Base-by-base conservation (phyloP, 2,888 invertebrate species). In the Caenorhabditis imperialis region DNA sequence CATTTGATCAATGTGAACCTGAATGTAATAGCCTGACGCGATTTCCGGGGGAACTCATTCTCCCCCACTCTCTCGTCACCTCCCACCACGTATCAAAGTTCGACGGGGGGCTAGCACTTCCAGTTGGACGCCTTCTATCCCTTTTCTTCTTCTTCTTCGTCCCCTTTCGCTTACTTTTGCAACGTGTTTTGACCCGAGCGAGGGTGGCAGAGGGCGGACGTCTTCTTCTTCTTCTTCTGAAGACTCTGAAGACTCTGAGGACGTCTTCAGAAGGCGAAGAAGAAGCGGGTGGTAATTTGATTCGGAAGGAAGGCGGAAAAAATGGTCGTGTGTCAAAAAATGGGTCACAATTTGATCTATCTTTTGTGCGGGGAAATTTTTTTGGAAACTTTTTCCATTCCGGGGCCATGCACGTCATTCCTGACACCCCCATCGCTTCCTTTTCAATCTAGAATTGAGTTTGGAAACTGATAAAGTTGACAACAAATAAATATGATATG, bases 281-380 rank as follows among this genome's bases (percentile, higher is more conserved):
- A 67, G 57, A 67, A 57, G 57, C 57, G 57, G 51, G 30, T 22
- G 51, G 67, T 67, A 58, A 67, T 67, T 67, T 57, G 51, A 44
- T 57, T 67, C 67, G 50, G 57, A 67, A 44, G 50, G n/a, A n/a
- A n/a, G n/a, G n/a, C n/a, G n/a, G n/a, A n/a, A n/a, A n/a, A n/a
- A n/a, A n/a, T n/a, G n/a, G n/a, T n/a, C n/a, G n/a, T n/a, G n/a
- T n/a, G n/a, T n/a, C 50, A 18, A 67, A 50, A 65, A 67, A 50
- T 58, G 67, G 67, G 67, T 67, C 67, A 67, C 57, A 67, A 67
- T 58, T 58, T 67, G 57, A 57, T 57, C 67, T n/a, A n/a, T n/a
- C n/a, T n/a, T n/a, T n/a, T n/a, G n/a, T n/a, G n/a, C n/a, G n/a
- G n/a, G n/a, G n/a, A n/a, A n/a, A n/a, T n/a, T n/a, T n/a, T n/a